These are phyloP conservation scores for Drosophila nigrodunni DNA, from an alignment of 1,140 invertebrate genomes.

Conservation along the genomic window DNA sequence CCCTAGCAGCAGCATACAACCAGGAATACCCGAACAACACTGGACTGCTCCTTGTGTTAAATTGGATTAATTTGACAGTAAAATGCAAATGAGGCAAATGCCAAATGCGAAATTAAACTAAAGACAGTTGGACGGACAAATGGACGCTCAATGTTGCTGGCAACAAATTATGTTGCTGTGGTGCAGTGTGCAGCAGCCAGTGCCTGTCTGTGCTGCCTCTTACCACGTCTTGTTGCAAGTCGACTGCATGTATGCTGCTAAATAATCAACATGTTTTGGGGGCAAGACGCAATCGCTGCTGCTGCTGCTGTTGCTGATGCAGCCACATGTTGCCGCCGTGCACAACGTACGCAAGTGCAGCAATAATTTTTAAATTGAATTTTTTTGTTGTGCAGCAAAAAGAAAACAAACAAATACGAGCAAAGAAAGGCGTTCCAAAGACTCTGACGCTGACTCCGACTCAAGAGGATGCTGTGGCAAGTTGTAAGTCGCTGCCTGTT, in stretches of 20 bases:
- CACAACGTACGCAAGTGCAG: constrained; percentile 69
- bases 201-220: neutral
- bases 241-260: constrained; percentile 50
- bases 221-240: constrained; percentile 7
- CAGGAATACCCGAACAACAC: constrained; percentile 26
- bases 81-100: constrained; percentile 82
- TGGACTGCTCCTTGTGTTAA: constrained; percentile 65
- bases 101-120: constrained; percentile 74
- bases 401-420: constrained; percentile 62
- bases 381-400: constrained; percentile 53
- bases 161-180: constrained; percentile 74
- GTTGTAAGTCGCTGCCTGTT: constrained; percentile 33
- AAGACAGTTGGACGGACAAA: constrained; percentile 24
- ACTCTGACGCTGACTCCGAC: constrained; percentile 31
- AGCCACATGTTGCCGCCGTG: constrained; percentile 74
- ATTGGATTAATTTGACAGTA: constrained; percentile 84
- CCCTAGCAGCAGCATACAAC: constrained; percentile 41
- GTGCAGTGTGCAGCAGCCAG: constrained; percentile 30
- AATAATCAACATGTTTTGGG: constrained; percentile 77
- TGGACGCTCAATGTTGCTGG: constrained; percentile 60
- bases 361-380: constrained; percentile 83
- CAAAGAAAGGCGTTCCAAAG: constrained; percentile 28
- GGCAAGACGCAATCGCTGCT: constrained; percentile 3
- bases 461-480: constrained; percentile 25
- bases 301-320: constrained; percentile 3